Conservation (phyloP, 2,113 vertebrate species). For the Ochotona princeps region DNA sequence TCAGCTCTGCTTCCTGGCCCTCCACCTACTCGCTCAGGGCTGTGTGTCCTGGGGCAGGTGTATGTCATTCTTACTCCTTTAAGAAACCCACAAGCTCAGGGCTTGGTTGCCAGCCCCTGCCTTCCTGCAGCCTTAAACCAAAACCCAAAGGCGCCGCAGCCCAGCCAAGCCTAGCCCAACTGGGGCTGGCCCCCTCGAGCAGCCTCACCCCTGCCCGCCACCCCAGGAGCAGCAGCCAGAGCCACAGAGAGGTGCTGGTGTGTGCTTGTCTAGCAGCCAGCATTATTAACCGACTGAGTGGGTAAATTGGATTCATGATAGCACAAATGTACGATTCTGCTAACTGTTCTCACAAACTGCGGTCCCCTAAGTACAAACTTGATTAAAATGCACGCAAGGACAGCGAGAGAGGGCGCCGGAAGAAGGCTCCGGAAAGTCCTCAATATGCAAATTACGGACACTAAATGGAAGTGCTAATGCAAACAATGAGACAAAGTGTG, state of each 20-base stretch:
- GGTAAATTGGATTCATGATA: conserved; percentile 47
- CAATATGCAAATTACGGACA: background rate
- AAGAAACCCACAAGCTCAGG: background rate
- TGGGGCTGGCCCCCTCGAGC: fast-evolving
- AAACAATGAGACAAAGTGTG: background rate
- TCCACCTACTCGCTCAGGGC: background rate
- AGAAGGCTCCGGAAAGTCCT: background rate
- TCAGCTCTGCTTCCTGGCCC: background rate
- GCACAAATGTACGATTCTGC: conserved; percentile 65
- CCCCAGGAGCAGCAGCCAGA: too few species aligned
- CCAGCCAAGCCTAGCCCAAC: background rate
- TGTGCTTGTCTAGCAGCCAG: background rate
- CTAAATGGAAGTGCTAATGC: background rate
- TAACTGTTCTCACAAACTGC: conserved; percentile 11
- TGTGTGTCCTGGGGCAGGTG: background rate
- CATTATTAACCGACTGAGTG: background rate
- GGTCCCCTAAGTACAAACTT: background rate
- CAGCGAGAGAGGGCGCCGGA: background rate
- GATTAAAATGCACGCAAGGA: background rate
- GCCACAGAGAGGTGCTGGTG: background rate
- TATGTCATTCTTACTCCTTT: background rate
- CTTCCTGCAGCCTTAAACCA: too few species aligned
- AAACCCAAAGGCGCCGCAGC: background rate
- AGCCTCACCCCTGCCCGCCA: background rate
- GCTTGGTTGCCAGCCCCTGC: too few species aligned